Conservation (phyloP, 2,888 invertebrate genomes). For the Idaea dimidiata region DNA sequence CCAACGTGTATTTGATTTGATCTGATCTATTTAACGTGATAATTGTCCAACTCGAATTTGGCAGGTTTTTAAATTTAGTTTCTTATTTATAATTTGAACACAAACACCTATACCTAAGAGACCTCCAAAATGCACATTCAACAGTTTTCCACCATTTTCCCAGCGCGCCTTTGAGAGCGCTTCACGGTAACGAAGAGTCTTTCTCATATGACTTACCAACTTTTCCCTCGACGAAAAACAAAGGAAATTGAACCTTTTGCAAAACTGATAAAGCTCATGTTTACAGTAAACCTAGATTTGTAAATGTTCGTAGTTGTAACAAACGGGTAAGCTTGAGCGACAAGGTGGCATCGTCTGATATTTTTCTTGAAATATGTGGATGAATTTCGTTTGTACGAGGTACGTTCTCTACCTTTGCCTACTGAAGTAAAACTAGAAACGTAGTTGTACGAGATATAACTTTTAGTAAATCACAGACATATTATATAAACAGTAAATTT, state of each 20-base stretch:
- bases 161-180: constrained; percentile 29
- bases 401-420: not conserved
- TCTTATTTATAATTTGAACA: not conserved
- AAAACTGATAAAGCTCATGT: not conserved
- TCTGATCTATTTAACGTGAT: too few species aligned
- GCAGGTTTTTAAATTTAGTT: not conserved
- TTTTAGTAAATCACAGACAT: too few species aligned
- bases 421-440: too few species aligned
- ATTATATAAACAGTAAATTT: too few species aligned
- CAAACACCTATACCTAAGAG: not conserved
- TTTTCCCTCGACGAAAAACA: not conserved
- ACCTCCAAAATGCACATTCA: constrained; percentile 45
- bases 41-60: not conserved
- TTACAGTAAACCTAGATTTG: constrained; percentile 5
- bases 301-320: constrained; percentile 35
- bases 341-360: constrained; percentile 37
- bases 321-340: constrained; percentile 32
- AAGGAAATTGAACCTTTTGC: constrained; percentile 11
- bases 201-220: constrained; percentile 30
- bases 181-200: constrained; percentile 46
- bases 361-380: constrained; percentile 28
- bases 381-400: constrained; percentile 13
- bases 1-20: too few species aligned
- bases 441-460: too few species aligned
- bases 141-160: constrained; percentile 46